Base-by-base conservation (phyloP, 2,888 invertebrate species). In the Entomobrya proxima region DNA sequence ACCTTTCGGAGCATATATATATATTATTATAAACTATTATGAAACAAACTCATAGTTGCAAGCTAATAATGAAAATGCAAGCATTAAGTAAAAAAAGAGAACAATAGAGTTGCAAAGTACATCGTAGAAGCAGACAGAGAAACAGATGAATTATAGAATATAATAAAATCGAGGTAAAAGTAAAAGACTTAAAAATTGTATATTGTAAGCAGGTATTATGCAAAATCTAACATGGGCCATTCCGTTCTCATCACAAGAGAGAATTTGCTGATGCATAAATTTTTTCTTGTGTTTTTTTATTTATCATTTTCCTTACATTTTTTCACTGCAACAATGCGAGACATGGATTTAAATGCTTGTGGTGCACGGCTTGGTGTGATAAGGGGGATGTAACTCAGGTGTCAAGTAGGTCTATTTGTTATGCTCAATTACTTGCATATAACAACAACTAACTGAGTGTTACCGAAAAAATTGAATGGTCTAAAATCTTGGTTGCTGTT, bases 311-410 rank as follows among this genome's bases (percentile, higher is more conserved):
- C 37, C 18, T 72, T 72, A 7, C 72, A 72, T 72, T 72, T 35
- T 44, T 47, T 18, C 37, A 37, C 37, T 40, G 18, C 3, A 18
- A 24, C 18, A 18, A 18, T 18, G 32, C 30, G 58, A 61, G 32
- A 61, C 58, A 61, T 13, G 32, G 58, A 61, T 61, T 64, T 37
- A 64, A 64, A 61, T 35, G n/a, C 13, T 69, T 78, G 69, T 58
- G 80, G 80, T 69, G 69, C 40, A 15, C 61, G 64, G 40, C 67
- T 40, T 80, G 69, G 84, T 84, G 84, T 83, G 69, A 77, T 83
- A 83, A 84, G 84, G 77, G 83, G 84, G 84, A 67, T 84, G 84
- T 78, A 84, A 84, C 84, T 69, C 47, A 72, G 72, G 78, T 84
- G 84, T 84, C 84, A 84, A 84, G 77, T 77, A 55, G 61, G 72